Evolutionary conservation across 2,797 vertebrate species (phyloP).

Genomic region (Fistularia commersonii): DNA sequence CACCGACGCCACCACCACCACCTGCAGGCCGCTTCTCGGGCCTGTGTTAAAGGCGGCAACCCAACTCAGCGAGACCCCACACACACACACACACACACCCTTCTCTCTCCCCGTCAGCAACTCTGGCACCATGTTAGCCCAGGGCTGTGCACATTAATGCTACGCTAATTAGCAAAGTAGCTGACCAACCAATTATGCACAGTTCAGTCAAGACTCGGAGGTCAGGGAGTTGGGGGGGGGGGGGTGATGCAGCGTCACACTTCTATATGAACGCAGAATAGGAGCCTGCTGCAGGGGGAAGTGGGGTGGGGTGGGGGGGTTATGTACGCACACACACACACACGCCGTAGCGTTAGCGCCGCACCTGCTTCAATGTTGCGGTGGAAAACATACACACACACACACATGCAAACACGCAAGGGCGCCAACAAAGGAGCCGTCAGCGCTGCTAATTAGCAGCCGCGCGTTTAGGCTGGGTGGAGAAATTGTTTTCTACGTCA

Average conservation of each 20-base stretch:
- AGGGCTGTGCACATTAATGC: slow-evolving; percentile 66
- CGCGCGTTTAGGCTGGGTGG: not conserved
- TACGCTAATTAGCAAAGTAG: slow-evolving; percentile 75
- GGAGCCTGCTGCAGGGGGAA: slow-evolving; percentile 29
- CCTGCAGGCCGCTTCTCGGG: slow-evolving; percentile 54
- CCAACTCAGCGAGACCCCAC: slow-evolving; percentile 49
- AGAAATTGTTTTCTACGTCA: not conserved
- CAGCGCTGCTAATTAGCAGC: no score
- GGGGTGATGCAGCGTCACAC: slow-evolving; percentile 39
- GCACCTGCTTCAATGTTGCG: not conserved
- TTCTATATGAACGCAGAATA: slow-evolving; percentile 36
- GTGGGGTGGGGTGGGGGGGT: no score
- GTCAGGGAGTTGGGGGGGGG: slow-evolving; percentile 72
- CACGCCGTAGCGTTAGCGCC: no score
- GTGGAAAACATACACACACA: slow-evolving; percentile 2
- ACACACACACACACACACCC: slow-evolving; percentile 22
- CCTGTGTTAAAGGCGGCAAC: slow-evolving; percentile 56
- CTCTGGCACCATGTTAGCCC: slow-evolving; percentile 45
- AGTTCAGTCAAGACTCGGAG: slow-evolving; percentile 69
- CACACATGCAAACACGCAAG: not conserved
- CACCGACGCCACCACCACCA: no score
- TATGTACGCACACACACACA: no score
- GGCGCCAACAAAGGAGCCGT: no score
- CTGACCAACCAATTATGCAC: slow-evolving; percentile 75
- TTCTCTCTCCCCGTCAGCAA: no score